Base-by-base conservation (phyloP, 2,888 invertebrate genomes). In the Tenthredo notha region DNA sequence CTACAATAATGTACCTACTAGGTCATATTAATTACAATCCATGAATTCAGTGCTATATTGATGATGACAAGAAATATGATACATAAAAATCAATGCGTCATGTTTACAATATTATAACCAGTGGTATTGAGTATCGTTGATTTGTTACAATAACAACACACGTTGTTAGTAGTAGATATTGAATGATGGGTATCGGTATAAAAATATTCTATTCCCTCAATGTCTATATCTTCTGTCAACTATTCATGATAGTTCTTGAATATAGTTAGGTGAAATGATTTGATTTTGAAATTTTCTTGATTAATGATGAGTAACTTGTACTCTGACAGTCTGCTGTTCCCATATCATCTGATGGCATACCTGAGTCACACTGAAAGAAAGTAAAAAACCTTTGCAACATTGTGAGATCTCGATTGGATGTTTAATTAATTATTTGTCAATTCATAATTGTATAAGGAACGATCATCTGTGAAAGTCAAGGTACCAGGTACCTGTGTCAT, bases 381-480 rank as follows among this genome's bases (percentile, higher is more conserved):
- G 50, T 50, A n/a, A 50, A 29, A 33, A 12, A 18, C 18, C 40
- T 15, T 74, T n/a, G n/a, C 61, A 61, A 25, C 25, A 3, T 70
- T 25, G 43, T 25, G 10, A 18, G 72, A 72, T 21, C 43, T 72
- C 21, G 10, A 43, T 40, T 43, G 43, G 21, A 43, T 43, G 29
- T 40, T n/a, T 21, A 43, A 74, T 74, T 2, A 40, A 25, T 74
- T 43, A 43, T 43, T 43, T 43, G 29, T 21, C 4, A 40, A 43
- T 43, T 74, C 37, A 15, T 70, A n/a, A 33, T 70, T n/a, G 9
- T 33, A 9, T 12, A n/a, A 40, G 43, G n/a, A 33, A 70, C 1
- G 12, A 74, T 43, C 72, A 74, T n/a, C 25, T 74, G 40, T 74
- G 21, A 74, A 74, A 21, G 43, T 74, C 40, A 74, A 74, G 72